phyloP scores from a whole-genome alignment of 2,113 vertebrate genomes.

The Boleophthalmus pectinirostris region DNA sequence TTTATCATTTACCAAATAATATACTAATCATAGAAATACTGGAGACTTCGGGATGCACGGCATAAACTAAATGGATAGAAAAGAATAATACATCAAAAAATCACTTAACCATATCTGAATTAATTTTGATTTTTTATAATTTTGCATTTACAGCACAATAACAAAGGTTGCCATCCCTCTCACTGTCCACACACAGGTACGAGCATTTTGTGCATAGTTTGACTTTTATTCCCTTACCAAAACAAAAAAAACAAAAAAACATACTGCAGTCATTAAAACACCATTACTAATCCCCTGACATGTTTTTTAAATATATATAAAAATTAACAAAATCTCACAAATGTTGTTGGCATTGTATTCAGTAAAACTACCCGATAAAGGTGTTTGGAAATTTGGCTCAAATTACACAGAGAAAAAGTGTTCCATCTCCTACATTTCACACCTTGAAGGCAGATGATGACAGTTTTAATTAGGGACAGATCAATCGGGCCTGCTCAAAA shows the following conservation, averaged over 20 bases:
- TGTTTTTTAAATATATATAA: background rate
- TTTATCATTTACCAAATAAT: constrained; percentile 22
- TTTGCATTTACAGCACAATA: background rate
- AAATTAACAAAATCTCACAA: background rate
- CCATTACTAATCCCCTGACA: background rate
- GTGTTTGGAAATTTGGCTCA: constrained; percentile 12
- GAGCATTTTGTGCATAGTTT: background rate
- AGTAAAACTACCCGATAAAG: constrained; percentile 5
- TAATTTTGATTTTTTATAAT: background rate
- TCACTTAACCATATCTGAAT: background rate
- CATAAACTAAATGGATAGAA: background rate
- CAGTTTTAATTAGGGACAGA: constrained; percentile 38
- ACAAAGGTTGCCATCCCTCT: too few relatives aligned
- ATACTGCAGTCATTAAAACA: constrained; percentile 2
- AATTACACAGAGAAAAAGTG: constrained; percentile 7
- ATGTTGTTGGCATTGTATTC: background rate
- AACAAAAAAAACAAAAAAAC: too few relatives aligned
- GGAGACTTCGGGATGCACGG: too few relatives aligned
- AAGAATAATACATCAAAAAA: background rate
- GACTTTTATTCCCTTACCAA: background rate
- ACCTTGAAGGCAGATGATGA: constrained; percentile 22
- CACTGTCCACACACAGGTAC: too few relatives aligned
- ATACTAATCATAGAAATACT: background rate
- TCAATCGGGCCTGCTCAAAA: constrained; percentile 25
- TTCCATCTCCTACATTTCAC: constrained; percentile 15